Conservation (phyloP, 2,888 invertebrate species). For the Branchinecta sandiegonensis region DNA sequence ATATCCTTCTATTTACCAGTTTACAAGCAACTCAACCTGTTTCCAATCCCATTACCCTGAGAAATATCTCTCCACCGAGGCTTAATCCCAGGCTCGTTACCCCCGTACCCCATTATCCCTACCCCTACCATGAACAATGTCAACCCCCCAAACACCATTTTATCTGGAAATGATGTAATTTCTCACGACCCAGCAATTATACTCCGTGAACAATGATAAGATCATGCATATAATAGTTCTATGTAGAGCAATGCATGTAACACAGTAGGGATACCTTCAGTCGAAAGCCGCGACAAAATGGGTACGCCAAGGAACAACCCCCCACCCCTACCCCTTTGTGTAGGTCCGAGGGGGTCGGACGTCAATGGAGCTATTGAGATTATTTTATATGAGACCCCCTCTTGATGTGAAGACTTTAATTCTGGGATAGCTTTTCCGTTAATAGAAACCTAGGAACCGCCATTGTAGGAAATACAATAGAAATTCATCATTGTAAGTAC, state of each 20-base stretch:
- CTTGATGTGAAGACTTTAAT: slow-evolving; percentile 13
- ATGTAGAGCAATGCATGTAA: slow-evolving; percentile 16
- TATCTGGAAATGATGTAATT: slow-evolving; percentile 12
- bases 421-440: slow-evolving; percentile 16
- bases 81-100: slow-evolving; percentile 6
- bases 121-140: neutral
- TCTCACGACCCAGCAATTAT: slow-evolving; percentile 14
- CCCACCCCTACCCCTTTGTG: neutral
- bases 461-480: slow-evolving; percentile 10
- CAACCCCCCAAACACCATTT: slow-evolving; percentile 7
- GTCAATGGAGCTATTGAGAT: slow-evolving; percentile 15
- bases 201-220: slow-evolving; percentile 8
- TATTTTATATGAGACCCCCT: slow-evolving; percentile 14
- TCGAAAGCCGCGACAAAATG: slow-evolving; percentile 12
- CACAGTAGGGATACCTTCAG: slow-evolving; percentile 15
- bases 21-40: too few relatives aligned
- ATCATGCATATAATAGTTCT: slow-evolving; percentile 15
- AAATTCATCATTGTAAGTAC: slow-evolving; percentile 14
- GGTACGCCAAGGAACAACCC: slow-evolving; percentile 14
- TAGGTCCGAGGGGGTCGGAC: slow-evolving; percentile 1
- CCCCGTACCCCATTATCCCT: neutral
- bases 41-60: too few relatives aligned
- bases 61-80: neutral
- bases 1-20: too few relatives aligned
- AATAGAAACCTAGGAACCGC: slow-evolving; percentile 8